Evolutionary conservation across 2,888 invertebrate genomes (phyloP), one percentile per base, ranked within the genome.

Genomic region (Synergus umbraculus): DNA sequence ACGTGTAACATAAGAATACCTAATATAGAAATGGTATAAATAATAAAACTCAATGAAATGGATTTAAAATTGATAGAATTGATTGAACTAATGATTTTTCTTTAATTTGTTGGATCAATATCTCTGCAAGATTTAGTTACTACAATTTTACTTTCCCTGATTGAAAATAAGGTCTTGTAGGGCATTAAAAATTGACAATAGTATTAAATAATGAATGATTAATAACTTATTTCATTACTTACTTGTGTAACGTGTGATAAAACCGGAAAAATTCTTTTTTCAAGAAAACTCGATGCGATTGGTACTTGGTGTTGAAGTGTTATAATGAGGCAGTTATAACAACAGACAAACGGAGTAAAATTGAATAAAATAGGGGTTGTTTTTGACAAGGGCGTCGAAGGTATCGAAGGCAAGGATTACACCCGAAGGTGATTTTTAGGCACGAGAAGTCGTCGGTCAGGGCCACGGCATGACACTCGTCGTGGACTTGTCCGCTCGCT

Each of bases 401-500:
- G 49, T 82, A 78, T 60, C 58, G 49, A 79, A 81, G 80, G 80
- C 80, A 77, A 78, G 79, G 64, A 76, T 73, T 64, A 78, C 58
- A 76, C 44, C 64, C 76, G 69, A 78, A 65, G 78, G 80, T 54
- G 82, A 63, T 76, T 73, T 63, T 79, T 83, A 85, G 85, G 83
- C 82, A 82, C 78, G 79, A 78, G 78, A 83, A 83, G 76, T 73
- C 83, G 82, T 83, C 84, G 85, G 86, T 88, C 85, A 85, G 86
- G 87, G 85, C 85, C 84, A 86, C 86, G 84, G 83, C 87, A 87
- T 87, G 86, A 84, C 84, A 83, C 83, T 82, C 76, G 73, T 73
- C 73, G 69, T 76, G 78, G 64, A 76, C 63, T 73, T 79, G 80
- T 60, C 81, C 80, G 82, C 58, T 58, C 81, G 79, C 80, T 81